phyloP scores from a whole-genome alignment of 2,113 vertebrate genomes.

The Melospiza melodia region DNA sequence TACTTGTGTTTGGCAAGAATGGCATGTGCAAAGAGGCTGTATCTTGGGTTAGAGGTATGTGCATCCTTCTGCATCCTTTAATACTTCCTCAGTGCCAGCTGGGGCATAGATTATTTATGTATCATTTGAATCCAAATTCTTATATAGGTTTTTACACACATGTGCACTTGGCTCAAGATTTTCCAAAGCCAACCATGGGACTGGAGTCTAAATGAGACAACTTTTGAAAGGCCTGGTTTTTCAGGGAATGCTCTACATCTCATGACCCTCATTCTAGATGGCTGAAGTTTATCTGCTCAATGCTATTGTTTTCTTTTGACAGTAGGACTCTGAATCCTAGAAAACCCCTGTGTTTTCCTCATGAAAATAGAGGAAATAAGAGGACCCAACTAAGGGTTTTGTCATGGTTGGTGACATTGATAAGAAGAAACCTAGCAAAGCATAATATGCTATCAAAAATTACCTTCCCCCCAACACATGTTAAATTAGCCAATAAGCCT shows the following conservation, averaged over 20 bases:
- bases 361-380: neutral
- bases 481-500: conserved; percentile 73
- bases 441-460: conserved; percentile 48
- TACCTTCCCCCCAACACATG: conserved; percentile 31
- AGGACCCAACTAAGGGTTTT: conserved; percentile 38
- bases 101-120: neutral
- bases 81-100: neutral
- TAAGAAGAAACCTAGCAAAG: neutral
- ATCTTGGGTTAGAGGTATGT: neutral
- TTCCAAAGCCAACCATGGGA: neutral
- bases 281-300: neutral
- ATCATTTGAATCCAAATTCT: neutral
- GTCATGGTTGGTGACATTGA: conserved; percentile 39
- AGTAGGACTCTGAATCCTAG: neutral
- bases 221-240: neutral
- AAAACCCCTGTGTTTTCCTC: neutral
- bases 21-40: neutral
- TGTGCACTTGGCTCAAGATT: neutral
- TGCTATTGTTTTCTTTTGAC: neutral
- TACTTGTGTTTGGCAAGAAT: neutral
- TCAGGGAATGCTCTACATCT: neutral
- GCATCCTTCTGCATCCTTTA: neutral
- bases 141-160: neutral
- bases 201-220: neutral
- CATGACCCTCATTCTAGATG: neutral